phyloP scores from a whole-genome alignment of 1,140 invertebrate genomes.

The Apis florea region DNA sequence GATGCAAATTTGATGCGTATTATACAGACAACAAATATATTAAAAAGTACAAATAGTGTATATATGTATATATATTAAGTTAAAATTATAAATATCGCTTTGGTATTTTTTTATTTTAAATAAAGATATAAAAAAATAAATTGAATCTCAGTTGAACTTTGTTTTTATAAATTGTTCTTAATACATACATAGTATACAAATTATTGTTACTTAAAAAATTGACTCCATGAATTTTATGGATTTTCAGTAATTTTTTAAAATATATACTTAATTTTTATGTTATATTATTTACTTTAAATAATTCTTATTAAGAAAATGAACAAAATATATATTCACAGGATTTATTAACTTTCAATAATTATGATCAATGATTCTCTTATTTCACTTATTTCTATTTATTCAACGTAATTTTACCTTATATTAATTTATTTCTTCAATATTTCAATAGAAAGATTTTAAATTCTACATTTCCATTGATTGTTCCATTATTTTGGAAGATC shows the following conservation, averaged over 20 bases:
- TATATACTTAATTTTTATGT: neutral
- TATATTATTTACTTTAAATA: neutral
- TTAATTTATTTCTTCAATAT: neutral
- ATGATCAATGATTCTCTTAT: neutral
- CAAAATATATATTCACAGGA: neutral
- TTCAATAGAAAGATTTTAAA: neutral
- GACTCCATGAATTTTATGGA: neutral
- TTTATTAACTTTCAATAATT: neutral
- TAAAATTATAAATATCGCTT: neutral
- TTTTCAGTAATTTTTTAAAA: neutral
- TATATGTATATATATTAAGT: conserved; percentile 3
- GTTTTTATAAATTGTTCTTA: neutral
- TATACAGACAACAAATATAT: neutral
- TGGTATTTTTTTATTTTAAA: neutral
- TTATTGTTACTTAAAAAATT: neutral
- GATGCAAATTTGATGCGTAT: neutral
- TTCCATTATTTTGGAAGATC: neutral
- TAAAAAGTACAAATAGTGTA: conserved; percentile 12
- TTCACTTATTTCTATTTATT: no score
- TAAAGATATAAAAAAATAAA: no score
- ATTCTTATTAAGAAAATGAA: neutral
- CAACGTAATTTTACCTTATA: neutral
- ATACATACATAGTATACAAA: neutral
- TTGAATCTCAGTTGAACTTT: neutral
- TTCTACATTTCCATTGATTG: neutral